Evolutionary conservation across 2,888 invertebrate species (phyloP), one percentile per base, ranked within the genome.

Genomic region (Nyleta sp.): DNA sequence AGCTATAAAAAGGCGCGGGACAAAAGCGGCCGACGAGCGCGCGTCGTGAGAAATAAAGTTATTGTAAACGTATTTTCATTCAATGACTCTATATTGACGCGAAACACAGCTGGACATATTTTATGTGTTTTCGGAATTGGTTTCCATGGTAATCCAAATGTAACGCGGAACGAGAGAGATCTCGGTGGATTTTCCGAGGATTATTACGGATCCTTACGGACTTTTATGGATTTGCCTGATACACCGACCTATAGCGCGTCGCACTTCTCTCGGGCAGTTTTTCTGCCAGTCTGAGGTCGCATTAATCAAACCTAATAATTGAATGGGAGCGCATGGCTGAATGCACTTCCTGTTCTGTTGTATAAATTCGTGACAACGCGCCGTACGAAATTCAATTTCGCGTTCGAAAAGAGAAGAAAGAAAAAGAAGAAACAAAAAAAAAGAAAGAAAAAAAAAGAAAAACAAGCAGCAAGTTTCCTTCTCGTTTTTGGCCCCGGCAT

Each of bases 81-180:
- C 52, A 59, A 65, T 71, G 76, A 64, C 59, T 65, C 59, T 70
- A 65, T 70, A 76, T 71, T 76, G 76, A 64, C 76, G 76, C 13
- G 76, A 71, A 59, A 65, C 76, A 65, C 76, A 76, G 76, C 76
- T 76, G 76, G 76, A 76, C 70, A 71, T 71, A 71, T 71, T 76
- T 76, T 76, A 76, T 76, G 76, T 76, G 76, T 76, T 76, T 76
- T 65, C 70, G 65, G 76, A 71, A 76, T 76, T 71, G 76, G 71
- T 52, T 71, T 71, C 71, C 71, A 71, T 59, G 59, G 71, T 44
- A 65, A 71, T 71, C 65, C 71, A 57, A 70, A 76, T 76, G 57
- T 65, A 76, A 65, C 75, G 76, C 76, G 33, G 70, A 64, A 64
- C 40, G 52, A 71, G 71, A 65, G 17, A 10, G 28, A 28, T 28